These are phyloP conservation scores for Poeciliopsis turrubarensis DNA, from an alignment of 2,113 vertebrate genomes.

Conservation along the genomic window DNA sequence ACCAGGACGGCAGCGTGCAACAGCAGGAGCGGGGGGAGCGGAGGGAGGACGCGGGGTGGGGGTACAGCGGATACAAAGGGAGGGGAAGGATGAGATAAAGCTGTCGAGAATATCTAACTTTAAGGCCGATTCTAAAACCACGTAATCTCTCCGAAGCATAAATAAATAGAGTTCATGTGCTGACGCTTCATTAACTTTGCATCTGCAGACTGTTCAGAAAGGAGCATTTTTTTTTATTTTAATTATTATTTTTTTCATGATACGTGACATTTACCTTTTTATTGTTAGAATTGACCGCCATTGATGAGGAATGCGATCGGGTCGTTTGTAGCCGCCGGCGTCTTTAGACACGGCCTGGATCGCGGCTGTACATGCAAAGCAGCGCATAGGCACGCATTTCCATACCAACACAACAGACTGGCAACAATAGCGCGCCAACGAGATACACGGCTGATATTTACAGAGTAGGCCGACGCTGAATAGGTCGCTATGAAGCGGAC, in stretches of 20 bases:
- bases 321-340: slow-evolving; percentile 39
- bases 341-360: slow-evolving; percentile 25
- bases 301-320: slow-evolving; percentile 40
- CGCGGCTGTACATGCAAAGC: slow-evolving; percentile 70
- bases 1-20: slow-evolving; percentile 59
- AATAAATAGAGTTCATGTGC: neutral
- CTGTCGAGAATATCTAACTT: slow-evolving; percentile 42
- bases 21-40: slow-evolving; percentile 51
- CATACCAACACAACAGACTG: slow-evolving; percentile 62
- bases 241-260: slow-evolving; percentile 10
- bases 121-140: slow-evolving; percentile 31
- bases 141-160: slow-evolving; percentile 6
- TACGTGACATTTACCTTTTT: slow-evolving; percentile 52
- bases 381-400: slow-evolving; percentile 67
- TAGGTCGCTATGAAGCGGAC: slow-evolving; percentile 70
- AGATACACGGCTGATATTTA: slow-evolving; percentile 80
- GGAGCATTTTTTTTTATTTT: slow-evolving; percentile 8
- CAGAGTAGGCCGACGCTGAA: slow-evolving; percentile 61
- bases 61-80: slow-evolving; percentile 25
- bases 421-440: slow-evolving; percentile 54
- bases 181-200: slow-evolving; percentile 1
- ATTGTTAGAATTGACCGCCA: slow-evolving; percentile 39
- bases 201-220: neutral
- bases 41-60: neutral
- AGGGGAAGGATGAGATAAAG: slow-evolving; percentile 40